Percentiles rank a stretch among this genome's conserved stretches.
Conservation (phyloP, 2,797 vertebrate genomes). For the Semotilus atromaculatus region DNA sequence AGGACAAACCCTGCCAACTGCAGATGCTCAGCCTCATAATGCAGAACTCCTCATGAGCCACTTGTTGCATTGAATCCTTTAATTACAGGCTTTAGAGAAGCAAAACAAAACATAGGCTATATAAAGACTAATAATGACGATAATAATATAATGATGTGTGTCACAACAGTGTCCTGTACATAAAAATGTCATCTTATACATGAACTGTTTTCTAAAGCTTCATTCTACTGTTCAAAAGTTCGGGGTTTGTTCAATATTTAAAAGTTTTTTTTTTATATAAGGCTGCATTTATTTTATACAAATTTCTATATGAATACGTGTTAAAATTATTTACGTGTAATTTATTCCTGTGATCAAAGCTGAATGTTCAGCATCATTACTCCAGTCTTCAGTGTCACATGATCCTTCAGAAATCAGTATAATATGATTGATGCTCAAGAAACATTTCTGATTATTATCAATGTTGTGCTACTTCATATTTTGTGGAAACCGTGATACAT, state of each 20-base stretch:
- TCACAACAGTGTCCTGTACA: background rate
- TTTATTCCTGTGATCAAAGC: background rate
- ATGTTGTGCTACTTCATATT: background rate
- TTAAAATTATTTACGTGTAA: background rate
- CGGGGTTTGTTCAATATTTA: too few species aligned
- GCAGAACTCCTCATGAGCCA: slow-evolving; percentile 15
- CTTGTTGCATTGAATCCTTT: slow-evolving; percentile 11
- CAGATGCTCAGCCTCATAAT: slow-evolving; percentile 16
- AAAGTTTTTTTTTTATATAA: too few species aligned
- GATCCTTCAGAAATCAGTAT: background rate
- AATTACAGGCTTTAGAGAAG: background rate
- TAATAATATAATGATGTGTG: too few species aligned
- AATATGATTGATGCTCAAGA: background rate
- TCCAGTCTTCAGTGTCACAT: background rate
- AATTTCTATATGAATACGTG: background rate
- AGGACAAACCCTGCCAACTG: slow-evolving; percentile 36
- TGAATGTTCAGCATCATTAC: background rate
- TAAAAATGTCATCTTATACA: background rate
- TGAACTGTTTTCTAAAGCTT: background rate
- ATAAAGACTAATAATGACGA: background rate
- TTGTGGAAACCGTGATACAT: background rate
- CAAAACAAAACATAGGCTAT: background rate
- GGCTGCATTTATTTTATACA: background rate
- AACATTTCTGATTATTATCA: background rate
- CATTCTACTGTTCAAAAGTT: background rate